phyloP scores from a whole-genome alignment of 2,888 invertebrate genomes.

The Allacma fusca region DNA sequence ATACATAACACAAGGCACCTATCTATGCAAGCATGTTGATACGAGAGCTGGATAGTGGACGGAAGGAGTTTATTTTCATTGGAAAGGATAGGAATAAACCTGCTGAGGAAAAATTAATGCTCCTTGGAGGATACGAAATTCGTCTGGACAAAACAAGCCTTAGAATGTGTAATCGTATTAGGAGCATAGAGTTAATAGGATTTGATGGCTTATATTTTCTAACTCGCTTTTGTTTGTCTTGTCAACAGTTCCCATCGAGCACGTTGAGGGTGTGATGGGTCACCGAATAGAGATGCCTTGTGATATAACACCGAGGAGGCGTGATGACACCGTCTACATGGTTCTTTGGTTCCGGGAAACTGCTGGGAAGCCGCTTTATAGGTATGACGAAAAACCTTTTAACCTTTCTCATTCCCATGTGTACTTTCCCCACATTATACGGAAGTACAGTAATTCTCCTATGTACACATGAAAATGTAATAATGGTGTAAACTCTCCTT shows the following conservation, averaged over 20 bases:
- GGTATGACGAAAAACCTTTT: constrained; percentile 68
- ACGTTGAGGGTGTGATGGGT: constrained; percentile 82
- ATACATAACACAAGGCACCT: too few species aligned
- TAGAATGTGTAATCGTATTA: not conserved
- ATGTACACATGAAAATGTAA: too few species aligned
- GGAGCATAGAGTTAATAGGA: not conserved
- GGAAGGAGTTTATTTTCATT: too few species aligned
- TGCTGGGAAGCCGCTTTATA: constrained; percentile 83
- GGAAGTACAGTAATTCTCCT: too few species aligned
- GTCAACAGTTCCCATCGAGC: constrained; percentile 78
- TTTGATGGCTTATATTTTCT: constrained; percentile 25
- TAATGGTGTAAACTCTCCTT: too few species aligned
- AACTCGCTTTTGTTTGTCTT: constrained; percentile 38
- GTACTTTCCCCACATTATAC: constrained; percentile 17
- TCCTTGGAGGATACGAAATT: too few species aligned
- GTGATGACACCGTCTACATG: constrained; percentile 84
- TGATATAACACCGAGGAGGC: constrained; percentile 80
- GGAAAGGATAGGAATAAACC: too few species aligned
- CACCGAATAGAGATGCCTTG: constrained; percentile 85
- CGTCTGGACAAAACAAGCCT: not conserved
- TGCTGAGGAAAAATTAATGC: too few species aligned
- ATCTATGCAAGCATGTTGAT: too few species aligned
- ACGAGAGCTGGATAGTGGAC: too few species aligned
- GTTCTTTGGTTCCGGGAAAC: constrained; percentile 89
- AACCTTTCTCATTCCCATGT: too few species aligned